These are phyloP conservation scores for Drosophila mimetica DNA, from an alignment of 2,888 invertebrate species.

Conservation along the genomic window DNA sequence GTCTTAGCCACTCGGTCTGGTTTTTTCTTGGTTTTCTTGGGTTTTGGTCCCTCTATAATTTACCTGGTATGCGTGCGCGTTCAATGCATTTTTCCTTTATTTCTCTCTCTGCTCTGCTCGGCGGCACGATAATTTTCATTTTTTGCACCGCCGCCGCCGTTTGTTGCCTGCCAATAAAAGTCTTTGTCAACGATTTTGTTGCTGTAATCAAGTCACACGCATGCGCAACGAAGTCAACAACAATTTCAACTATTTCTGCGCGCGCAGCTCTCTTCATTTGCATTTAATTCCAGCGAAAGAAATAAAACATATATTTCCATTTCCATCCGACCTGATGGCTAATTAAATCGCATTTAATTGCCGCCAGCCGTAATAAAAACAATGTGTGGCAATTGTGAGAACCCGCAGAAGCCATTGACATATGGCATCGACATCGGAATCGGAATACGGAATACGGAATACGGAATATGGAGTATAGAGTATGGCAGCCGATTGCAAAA, in stretches of 20 bases:
- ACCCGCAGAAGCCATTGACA: slow-evolving; percentile 46
- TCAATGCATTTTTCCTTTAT: slow-evolving; percentile 58
- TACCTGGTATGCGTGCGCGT: slow-evolving; percentile 42
- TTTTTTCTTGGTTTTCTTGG: slow-evolving; percentile 5
- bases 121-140: slow-evolving; percentile 39
- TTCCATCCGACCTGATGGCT: slow-evolving; percentile 21
- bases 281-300: slow-evolving; percentile 52
- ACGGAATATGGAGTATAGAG: slow-evolving; percentile 27
- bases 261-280: slow-evolving; percentile 59
- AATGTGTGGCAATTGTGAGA: slow-evolving; percentile 66
- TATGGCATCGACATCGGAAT: slow-evolving; percentile 34
- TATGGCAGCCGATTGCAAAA: slow-evolving; percentile 47
- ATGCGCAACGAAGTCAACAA: slow-evolving; percentile 48
- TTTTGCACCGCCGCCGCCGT: slow-evolving; percentile 14
- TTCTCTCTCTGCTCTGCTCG: slow-evolving; percentile 32
- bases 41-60: slow-evolving; percentile 35
- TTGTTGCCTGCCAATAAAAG: slow-evolving; percentile 43
- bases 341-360: slow-evolving; percentile 72
- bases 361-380: slow-evolving; percentile 50
- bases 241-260: slow-evolving; percentile 45
- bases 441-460: slow-evolving; percentile 28
- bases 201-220: slow-evolving; percentile 65
- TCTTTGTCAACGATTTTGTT: slow-evolving; percentile 55
- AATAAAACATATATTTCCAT: slow-evolving; percentile 19
- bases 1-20: slow-evolving; percentile 13